Conservation (phyloP, 2,797 vertebrate genomes). For the Pempheris klunzingeri region DNA sequence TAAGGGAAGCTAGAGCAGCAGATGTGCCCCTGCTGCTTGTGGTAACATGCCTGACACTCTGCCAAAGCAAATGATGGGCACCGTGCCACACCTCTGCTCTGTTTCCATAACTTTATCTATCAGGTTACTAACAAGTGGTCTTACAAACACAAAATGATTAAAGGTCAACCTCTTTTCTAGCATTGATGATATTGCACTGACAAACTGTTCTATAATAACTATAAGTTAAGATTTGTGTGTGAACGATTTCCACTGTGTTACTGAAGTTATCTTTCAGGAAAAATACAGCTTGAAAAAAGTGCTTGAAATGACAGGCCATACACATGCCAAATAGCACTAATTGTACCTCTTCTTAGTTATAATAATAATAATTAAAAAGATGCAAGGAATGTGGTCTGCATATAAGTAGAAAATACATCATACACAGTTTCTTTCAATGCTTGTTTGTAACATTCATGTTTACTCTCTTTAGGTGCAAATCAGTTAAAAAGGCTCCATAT, state of each 20-base stretch:
- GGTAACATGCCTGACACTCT: slow-evolving; percentile 42
- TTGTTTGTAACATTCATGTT: slow-evolving; percentile 41
- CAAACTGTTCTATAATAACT: slow-evolving; percentile 6
- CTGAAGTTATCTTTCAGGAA: slow-evolving; percentile 10
- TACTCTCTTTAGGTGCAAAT: slow-evolving; percentile 85
- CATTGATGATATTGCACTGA: neutral
- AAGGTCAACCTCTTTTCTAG: slow-evolving; percentile 18
- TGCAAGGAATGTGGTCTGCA: slow-evolving; percentile 19
- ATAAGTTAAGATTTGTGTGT: slow-evolving; percentile 5
- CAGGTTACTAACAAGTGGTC: neutral
- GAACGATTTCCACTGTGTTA: neutral
- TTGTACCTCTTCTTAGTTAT: neutral
- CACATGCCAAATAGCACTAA: slow-evolving; percentile 15
- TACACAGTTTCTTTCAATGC: neutral
- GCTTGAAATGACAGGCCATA: slow-evolving; percentile 17
- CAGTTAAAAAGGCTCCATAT: slow-evolving; percentile 72
- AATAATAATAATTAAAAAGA: neutral
- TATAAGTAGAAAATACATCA: neutral
- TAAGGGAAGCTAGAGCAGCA: neutral
- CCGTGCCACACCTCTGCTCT: slow-evolving; percentile 5
- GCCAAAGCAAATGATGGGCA: slow-evolving; percentile 23
- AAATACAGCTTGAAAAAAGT: slow-evolving; percentile 10
- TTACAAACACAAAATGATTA: slow-evolving; percentile 1
- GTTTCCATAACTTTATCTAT: slow-evolving; percentile 20
- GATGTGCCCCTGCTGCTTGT: slow-evolving; percentile 33